These are phyloP conservation scores for Ctenoplectra terminalis DNA, from an alignment of 1,140 invertebrate species.

Conservation along the genomic window DNA sequence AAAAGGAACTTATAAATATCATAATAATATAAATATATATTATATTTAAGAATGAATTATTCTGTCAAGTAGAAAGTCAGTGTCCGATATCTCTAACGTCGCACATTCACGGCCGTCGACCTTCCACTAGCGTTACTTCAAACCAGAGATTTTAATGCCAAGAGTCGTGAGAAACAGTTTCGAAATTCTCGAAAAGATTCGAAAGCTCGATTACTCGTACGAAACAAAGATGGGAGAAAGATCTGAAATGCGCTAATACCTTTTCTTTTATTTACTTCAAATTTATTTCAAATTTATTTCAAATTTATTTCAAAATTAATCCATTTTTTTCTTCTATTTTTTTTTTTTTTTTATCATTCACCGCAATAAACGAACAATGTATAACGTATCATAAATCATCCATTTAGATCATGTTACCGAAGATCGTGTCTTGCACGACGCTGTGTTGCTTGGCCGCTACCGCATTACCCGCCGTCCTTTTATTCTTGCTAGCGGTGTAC, in stretches of 20 bases:
- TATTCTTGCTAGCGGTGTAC: constrained; percentile 72
- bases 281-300: no score
- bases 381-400: neutral
- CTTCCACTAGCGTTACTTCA: constrained; percentile 8
- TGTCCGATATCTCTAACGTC: constrained; percentile 17
- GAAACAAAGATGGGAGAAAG: neutral
- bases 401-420: constrained; percentile 74
- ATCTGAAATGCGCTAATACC: no score
- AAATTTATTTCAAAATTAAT: no score
- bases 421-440: constrained; percentile 57
- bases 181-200: neutral
- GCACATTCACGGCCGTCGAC: constrained; percentile 39
- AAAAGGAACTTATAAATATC: neutral
- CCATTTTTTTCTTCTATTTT: no score
- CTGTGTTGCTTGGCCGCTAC: constrained; percentile 66
- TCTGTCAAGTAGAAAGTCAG: constrained; percentile 19
- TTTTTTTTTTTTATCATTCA: no score
- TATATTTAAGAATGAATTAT: no score
- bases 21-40: neutral
- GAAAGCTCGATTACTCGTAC: neutral
- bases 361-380: neutral
- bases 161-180: neutral
- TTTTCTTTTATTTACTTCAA: no score
- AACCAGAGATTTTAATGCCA: constrained; percentile 16
- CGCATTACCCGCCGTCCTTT: constrained; percentile 57